Percentiles rank a stretch among this genome's conserved stretches.
Evolutionary conservation across 35 echinoderm and acorn worm species (phyloP).

Genomic region (Strongylocentrotus purpuratus): DNA sequence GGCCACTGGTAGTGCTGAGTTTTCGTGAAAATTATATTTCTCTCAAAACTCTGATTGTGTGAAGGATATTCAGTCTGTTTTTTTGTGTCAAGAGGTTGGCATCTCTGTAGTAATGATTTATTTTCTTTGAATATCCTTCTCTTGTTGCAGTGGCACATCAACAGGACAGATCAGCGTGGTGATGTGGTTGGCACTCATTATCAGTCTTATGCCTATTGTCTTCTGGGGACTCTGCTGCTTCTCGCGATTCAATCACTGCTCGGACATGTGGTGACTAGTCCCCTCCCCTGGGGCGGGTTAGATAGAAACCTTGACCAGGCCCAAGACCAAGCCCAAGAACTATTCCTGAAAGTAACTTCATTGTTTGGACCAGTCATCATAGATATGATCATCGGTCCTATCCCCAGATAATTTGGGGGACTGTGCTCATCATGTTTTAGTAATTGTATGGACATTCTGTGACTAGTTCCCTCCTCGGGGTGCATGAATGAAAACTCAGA

Average conservation of each 20-base stretch:
- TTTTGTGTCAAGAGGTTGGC: too few species aligned
- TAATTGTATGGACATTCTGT: slow-evolving; percentile 24
- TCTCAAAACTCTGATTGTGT: too few species aligned
- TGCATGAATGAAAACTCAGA: neutral
- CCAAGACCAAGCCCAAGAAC: neutral
- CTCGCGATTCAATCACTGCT: slow-evolving; percentile 53
- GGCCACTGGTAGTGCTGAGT: too few species aligned
- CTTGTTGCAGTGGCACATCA: slow-evolving; percentile 42
- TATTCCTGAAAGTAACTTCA: neutral
- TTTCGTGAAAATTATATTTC: too few species aligned
- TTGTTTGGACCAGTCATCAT: neutral
- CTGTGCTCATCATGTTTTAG: slow-evolving; percentile 29
- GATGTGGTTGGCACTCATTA: slow-evolving; percentile 45
- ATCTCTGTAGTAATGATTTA: too few species aligned
- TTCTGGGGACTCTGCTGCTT: slow-evolving; percentile 66
- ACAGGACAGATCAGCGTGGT: slow-evolving; percentile 51
- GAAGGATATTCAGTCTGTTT: too few species aligned
- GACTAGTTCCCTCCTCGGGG: neutral
- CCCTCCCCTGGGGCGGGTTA: neutral
- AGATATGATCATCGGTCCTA: neutral
- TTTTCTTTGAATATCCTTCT: neutral
- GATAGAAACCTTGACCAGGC: neutral
- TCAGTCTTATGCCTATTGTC: slow-evolving; percentile 44
- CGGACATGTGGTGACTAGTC: slow-evolving; percentile 58
- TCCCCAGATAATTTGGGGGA: slow-evolving; percentile 24